These are phyloP conservation scores for Micrastur ruficollis DNA, from an alignment of 2,797 vertebrate genomes.

Conservation along the genomic window DNA sequence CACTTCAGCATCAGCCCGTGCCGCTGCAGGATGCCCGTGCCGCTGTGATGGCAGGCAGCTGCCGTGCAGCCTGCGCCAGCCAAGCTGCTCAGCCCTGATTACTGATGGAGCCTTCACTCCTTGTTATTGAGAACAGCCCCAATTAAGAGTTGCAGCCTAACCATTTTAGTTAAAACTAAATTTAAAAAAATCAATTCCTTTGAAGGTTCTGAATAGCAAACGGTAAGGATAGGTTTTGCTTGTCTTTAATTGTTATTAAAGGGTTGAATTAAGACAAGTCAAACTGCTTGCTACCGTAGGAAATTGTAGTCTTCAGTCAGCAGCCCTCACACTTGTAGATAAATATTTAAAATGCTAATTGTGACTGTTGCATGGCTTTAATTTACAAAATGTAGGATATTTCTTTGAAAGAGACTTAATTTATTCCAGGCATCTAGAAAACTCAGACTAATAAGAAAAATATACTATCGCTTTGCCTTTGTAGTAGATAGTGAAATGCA, in stretches of 20 bases:
- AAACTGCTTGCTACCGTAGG: neutral
- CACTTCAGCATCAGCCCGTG: neutral
- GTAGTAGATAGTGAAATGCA: neutral
- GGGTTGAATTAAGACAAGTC: neutral
- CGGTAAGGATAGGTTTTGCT: neutral
- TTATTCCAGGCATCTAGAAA: neutral
- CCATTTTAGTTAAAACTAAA: neutral
- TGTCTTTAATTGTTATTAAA: neutral
- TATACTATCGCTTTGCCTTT: neutral
- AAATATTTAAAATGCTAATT: neutral
- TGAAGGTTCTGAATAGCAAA: neutral
- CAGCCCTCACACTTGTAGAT: neutral
- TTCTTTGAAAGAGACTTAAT: neutral
- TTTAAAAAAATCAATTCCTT: neutral
- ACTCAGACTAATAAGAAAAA: neutral
- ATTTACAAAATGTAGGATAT: conserved; percentile 10
- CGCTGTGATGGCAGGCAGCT: neutral
- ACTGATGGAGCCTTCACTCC: neutral
- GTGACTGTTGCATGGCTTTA: neutral
- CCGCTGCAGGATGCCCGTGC: neutral
- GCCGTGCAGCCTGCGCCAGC: neutral
- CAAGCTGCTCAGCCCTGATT: neutral
- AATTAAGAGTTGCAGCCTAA: neutral
- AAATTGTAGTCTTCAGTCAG: neutral
- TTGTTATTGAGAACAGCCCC: neutral